Conservation (phyloP, 1,140 invertebrate species). For the Globodera rostochiensis region DNA sequence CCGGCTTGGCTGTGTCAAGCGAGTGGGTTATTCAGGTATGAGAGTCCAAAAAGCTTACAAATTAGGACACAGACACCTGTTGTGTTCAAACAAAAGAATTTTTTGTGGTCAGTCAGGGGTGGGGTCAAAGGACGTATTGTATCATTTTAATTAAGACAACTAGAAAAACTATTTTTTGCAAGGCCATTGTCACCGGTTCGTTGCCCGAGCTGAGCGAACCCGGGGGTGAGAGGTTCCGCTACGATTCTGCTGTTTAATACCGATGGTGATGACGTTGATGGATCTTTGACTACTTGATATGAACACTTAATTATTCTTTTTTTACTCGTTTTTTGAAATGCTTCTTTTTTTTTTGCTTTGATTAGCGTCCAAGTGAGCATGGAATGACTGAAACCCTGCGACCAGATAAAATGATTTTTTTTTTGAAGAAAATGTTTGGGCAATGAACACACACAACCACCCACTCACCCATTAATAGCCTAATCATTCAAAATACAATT, state of each 20-base stretch:
- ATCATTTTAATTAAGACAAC: too few species aligned
- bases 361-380: too few species aligned
- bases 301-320: not conserved
- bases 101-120: too few species aligned
- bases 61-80: not conserved
- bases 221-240: constrained; percentile 29
- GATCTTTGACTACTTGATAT: not conserved
- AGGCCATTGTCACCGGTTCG: constrained; percentile 52
- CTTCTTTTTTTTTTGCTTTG: too few species aligned
- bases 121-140: too few species aligned
- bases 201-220: constrained; percentile 38
- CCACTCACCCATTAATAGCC: too few species aligned
- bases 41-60: constrained; percentile 4
- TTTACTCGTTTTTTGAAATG: not conserved
- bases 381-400: too few species aligned
- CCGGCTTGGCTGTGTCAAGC: constrained; percentile 49
- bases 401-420: too few species aligned
- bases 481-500: too few species aligned
- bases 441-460: too few species aligned
- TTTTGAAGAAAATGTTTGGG: too few species aligned
- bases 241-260: constrained; percentile 6
- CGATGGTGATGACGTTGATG: not conserved
- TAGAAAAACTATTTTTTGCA: constrained; percentile 3
- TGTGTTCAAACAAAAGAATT: too few species aligned
- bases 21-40: constrained; percentile 60